A percentile compares a stretch with the other conserved stretches of the same genome.
Evolutionary conservation across 2,797 vertebrate species (phyloP).

Genomic region (Pangasius djambal): DNA sequence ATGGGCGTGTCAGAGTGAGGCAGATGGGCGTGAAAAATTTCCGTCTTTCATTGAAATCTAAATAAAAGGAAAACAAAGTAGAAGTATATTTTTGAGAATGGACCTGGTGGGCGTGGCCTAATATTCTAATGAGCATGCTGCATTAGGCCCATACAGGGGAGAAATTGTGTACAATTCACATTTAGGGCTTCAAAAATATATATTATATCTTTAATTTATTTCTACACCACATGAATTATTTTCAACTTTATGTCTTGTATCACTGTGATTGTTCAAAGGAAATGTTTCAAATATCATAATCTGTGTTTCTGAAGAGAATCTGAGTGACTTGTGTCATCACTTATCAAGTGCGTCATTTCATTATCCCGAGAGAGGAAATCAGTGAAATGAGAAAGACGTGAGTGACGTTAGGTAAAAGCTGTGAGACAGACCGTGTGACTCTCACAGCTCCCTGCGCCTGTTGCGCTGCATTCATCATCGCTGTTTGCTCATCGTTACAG

Average conservation of each 20-base stretch:
- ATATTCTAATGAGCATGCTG: neutral
- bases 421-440: constrained; percentile 5
- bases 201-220: neutral
- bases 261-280: neutral
- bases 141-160: neutral
- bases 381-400: neutral
- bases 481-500: neutral
- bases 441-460: constrained; percentile 5
- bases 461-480: constrained; percentile 16
- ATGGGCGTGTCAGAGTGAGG: neutral
- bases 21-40: neutral
- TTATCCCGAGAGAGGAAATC: neutral
- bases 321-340: neutral
- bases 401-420: neutral
- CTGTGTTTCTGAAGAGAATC: neutral
- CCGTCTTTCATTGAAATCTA: neutral
- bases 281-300: neutral
- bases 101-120: neutral
- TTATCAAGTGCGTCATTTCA: neutral
- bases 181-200: neutral
- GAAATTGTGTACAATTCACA: neutral
- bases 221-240: neutral
- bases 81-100: too few species aligned
- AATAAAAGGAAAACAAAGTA: neutral
- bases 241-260: neutral